Percentiles rank a stretch among this genome's conserved stretches.
Conservation (phyloP, 2,113 vertebrate genomes). For the Osmerus eperlanus region DNA sequence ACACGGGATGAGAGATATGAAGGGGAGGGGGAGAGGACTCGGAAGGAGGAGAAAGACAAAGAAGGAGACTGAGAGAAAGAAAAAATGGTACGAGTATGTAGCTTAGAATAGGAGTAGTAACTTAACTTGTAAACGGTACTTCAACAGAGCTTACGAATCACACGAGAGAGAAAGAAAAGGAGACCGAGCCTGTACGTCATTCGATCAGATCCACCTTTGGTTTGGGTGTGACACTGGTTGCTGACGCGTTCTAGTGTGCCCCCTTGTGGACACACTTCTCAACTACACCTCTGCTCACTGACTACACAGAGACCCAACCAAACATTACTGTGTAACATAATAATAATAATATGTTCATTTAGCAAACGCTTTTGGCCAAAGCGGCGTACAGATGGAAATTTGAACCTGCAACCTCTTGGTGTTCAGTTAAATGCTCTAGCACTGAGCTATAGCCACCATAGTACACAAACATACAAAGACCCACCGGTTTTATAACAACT, state of each 20-base stretch:
- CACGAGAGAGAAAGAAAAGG: background rate
- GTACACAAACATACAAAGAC: too few species aligned
- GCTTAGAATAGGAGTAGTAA: constrained; percentile 50
- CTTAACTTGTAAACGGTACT: constrained; percentile 38
- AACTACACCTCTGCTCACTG: constrained; percentile 19
- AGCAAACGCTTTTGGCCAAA: background rate
- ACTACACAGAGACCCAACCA: constrained; percentile 14
- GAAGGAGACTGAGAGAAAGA: constrained; percentile 32
- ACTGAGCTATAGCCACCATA: too few species aligned
- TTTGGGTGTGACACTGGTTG: background rate
- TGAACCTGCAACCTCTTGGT: too few species aligned
- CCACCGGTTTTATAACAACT: constrained; percentile 8
- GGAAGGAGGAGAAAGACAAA: background rate
- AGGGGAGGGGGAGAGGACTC: constrained; percentile 11
- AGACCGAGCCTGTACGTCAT: background rate
- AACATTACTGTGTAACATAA: constrained; percentile 2
- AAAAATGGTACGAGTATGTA: constrained; percentile 54
- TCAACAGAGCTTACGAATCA: constrained; percentile 9
- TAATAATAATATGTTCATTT: too few species aligned
- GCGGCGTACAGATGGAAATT: too few species aligned
- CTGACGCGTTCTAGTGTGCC: constrained; percentile 24
- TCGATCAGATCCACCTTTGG: constrained; percentile 25
- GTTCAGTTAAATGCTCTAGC: too few species aligned
- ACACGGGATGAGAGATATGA: constrained; percentile 27
- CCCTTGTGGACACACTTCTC: constrained; percentile 17